Conservation (phyloP, 1,140 invertebrate genomes). For the Drosophila grimshawi region DNA sequence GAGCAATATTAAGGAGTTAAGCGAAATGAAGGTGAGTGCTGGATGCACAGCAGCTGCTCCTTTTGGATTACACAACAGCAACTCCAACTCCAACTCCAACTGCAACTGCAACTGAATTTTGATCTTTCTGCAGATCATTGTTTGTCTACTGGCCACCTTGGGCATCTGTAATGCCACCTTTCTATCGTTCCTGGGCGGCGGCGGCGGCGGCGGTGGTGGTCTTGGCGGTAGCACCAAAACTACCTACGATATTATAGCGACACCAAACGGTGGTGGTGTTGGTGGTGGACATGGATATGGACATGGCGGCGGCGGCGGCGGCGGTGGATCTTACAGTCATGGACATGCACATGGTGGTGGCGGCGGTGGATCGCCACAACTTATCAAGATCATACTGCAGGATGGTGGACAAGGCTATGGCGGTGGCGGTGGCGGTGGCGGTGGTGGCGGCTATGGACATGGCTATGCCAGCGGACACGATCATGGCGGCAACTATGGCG, state of each 20-base stretch:
- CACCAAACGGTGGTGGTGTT: conserved; percentile 42
- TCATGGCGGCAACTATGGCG: conserved; percentile 38
- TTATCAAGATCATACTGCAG: conserved; percentile 72
- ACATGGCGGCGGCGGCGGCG: conserved; percentile 23
- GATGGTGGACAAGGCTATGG: conserved; percentile 64
- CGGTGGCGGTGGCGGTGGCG: conserved; percentile 15
- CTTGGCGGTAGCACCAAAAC: conserved; percentile 49
- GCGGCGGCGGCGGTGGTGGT: conserved; percentile 49
- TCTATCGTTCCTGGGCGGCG: conserved; percentile 72
- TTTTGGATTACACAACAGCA: conserved; percentile 29
- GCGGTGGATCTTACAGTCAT: conserved; percentile 12
- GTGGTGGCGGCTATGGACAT: conserved; percentile 40
- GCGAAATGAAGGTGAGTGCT: conserved; percentile 70
- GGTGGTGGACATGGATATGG: conserved; percentile 25
- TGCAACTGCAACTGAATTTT: conserved; percentile 22
- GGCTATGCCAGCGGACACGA: conserved; percentile 36
- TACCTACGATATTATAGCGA: conserved; percentile 71
- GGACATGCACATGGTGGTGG: conserved; percentile 21
- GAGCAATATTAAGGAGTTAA: conserved; percentile 26
- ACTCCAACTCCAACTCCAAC: not conserved
- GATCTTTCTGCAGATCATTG: conserved; percentile 53
- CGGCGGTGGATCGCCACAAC: conserved; percentile 49
- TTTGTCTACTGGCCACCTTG: conserved; percentile 69
- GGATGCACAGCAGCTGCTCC: conserved; percentile 1
- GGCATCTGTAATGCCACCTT: conserved; percentile 73